Base-by-base conservation (phyloP, 2,113 vertebrate genomes). In the Leptocoma aspasia region DNA sequence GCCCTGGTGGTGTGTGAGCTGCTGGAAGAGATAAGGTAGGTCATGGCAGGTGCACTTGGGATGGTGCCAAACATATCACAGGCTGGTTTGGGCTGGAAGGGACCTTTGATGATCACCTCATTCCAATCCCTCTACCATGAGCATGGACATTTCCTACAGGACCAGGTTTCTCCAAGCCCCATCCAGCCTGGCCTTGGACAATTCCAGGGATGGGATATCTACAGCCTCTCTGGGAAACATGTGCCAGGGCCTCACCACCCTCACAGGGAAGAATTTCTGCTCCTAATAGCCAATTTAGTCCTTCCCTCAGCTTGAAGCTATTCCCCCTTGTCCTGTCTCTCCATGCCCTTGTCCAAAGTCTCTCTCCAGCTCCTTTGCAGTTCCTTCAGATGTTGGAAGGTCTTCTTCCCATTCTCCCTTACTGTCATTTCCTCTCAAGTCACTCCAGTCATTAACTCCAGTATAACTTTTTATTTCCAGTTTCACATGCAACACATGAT, bases 21-120 rank as follows among this genome's bases (percentile, higher is more conserved):
- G 17, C 33, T 98, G 49, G 96, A 98, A 90, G 97, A 98, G 64
- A 91, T 98, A 75, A 98, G 96, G 98, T 98, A 87, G 87, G 96
- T 88, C 28, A 7, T 27, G 73, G 47, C 42, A 42, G 69, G 65
- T 47, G 27, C 15, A 4, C 20, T 14, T 47, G 59, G 44, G 54
- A 5, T 47, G 23, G 31, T 73, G 79, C 63, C 88, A 80, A 13
- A 21, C 0, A 1, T 15, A 10, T 10, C 78, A 26, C 78, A 76
- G 63, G 20, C 17, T 41, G 53, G 13, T 75, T 60, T 68, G 45
- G n/a, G 45, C 18, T 53, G 39, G 78, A 54, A 47, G n/a, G 47
- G 24, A 41, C 39, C 30, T 69, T 11, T 31, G 30, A 10, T 37
- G 33, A 54, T 54, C 54, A 31, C 65, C 20, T 54, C 3, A 4